These are phyloP conservation scores for Ferdinandea cuprea DNA, from an alignment of 2,888 invertebrate genomes.

Conservation along the genomic window DNA sequence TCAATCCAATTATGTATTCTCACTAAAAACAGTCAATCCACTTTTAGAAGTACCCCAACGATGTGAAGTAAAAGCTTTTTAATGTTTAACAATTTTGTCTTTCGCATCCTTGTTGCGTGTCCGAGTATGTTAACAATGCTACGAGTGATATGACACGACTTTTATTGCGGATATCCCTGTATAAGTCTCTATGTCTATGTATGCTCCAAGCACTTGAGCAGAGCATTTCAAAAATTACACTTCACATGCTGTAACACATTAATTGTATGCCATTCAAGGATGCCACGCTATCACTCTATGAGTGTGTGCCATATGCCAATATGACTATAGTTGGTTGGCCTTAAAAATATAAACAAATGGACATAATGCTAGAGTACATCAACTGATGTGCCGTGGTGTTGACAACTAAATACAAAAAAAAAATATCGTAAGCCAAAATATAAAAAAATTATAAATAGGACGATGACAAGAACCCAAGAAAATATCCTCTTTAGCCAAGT, in stretches of 20 bases:
- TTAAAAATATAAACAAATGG: constrained; percentile 10
- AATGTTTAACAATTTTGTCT: constrained; percentile 11
- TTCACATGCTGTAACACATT: constrained; percentile 15
- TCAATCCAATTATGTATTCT: background rate
- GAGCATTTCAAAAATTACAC: constrained; percentile 5
- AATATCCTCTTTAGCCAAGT: constrained; percentile 55
- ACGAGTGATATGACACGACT: background rate
- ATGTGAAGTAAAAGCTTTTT: constrained; percentile 45
- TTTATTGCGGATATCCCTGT: constrained; percentile 16
- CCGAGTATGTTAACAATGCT: background rate
- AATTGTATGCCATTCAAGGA: constrained; percentile 6
- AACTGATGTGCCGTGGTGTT: constrained; percentile 13
- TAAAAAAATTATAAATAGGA: constrained; percentile 6
- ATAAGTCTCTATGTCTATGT: constrained; percentile 6
- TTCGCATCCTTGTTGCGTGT: constrained; percentile 39
- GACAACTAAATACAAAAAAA: constrained; percentile 8
- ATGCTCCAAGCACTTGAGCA: constrained; percentile 36
- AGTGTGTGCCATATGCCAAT: no score
- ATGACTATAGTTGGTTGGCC: constrained; percentile 2
- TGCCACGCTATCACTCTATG: background rate
- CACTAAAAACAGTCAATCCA: background rate
- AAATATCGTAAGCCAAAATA: background rate
- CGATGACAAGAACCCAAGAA: constrained; percentile 38
- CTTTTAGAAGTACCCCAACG: background rate
- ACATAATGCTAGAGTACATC: background rate